These are phyloP conservation scores for Troglohyphantes excavatus DNA, from an alignment of 2,888 invertebrate species.

Conservation along the genomic window DNA sequence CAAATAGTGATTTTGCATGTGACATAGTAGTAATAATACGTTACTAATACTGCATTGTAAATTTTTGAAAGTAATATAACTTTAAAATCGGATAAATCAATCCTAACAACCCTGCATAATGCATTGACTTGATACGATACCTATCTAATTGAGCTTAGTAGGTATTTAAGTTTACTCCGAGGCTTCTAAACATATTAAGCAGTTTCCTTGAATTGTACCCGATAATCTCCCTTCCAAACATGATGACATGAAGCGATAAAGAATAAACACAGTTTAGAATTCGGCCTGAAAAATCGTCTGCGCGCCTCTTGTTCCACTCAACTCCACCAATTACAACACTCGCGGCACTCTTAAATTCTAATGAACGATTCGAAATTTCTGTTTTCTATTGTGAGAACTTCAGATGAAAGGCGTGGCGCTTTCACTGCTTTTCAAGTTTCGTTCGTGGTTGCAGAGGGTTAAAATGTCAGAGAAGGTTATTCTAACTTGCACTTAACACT, in stretches of 20 bases:
- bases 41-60: too few species aligned
- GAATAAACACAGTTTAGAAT: neutral
- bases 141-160: too few species aligned
- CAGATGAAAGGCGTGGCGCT: neutral
- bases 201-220: too few species aligned
- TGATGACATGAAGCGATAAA: conserved; percentile 28
- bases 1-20: too few species aligned
- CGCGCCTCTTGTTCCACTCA: neutral
- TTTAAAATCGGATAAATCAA: too few species aligned
- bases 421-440: neutral
- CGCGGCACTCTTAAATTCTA: conserved; percentile 11
- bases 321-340: conserved; percentile 32
- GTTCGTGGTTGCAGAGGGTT: neutral
- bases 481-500: conserved; percentile 24
- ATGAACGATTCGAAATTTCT: conserved; percentile 30
- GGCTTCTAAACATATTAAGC: too few species aligned
- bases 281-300: conserved; percentile 29
- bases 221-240: too few species aligned
- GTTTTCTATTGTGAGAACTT: conserved; percentile 4
- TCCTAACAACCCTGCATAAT: too few species aligned
- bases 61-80: too few species aligned
- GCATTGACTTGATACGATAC: too few species aligned
- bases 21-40: too few species aligned
- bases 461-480: conserved; percentile 20
- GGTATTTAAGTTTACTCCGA: too few species aligned